Conservation (phyloP, 2,888 invertebrate species). For the Therioaphis trifolii region DNA sequence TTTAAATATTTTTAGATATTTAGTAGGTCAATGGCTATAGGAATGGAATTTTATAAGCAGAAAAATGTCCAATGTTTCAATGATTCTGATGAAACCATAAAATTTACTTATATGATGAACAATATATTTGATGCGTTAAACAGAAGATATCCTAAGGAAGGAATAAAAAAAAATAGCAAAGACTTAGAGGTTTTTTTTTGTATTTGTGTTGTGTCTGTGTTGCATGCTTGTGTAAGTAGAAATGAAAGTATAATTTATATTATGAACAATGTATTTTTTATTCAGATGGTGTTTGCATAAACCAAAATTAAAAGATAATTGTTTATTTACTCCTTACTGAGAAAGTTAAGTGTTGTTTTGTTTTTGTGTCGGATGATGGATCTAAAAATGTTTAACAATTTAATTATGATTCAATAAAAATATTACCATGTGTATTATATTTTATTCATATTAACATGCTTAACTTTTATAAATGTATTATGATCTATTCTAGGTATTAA, state of each 20-base stretch:
- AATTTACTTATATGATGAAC: too few species aligned
- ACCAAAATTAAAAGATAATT: too few species aligned
- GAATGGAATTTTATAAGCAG: neutral
- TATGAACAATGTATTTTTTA: neutral
- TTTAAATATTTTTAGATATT: neutral
- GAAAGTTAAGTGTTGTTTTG: too few species aligned
- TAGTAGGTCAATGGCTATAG: neutral
- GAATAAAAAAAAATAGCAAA: neutral
- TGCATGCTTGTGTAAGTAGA: neutral
- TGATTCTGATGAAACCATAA: conserved; percentile 4
- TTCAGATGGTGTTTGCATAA: neutral
- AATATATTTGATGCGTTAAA: neutral
- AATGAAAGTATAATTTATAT: too few species aligned
- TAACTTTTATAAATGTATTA: too few species aligned
- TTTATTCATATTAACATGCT: too few species aligned
- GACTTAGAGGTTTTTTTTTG: neutral
- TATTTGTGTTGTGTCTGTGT: neutral
- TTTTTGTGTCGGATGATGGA: too few species aligned
- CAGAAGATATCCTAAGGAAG: neutral
- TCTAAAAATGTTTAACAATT: too few species aligned
- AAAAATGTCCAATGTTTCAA: neutral
- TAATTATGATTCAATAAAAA: too few species aligned
- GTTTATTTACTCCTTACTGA: too few species aligned
- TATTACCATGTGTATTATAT: too few species aligned
- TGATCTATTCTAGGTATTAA: too few species aligned